phyloP scores from a whole-genome alignment of 2,113 vertebrate genomes.

The Sapajus apella region DNA sequence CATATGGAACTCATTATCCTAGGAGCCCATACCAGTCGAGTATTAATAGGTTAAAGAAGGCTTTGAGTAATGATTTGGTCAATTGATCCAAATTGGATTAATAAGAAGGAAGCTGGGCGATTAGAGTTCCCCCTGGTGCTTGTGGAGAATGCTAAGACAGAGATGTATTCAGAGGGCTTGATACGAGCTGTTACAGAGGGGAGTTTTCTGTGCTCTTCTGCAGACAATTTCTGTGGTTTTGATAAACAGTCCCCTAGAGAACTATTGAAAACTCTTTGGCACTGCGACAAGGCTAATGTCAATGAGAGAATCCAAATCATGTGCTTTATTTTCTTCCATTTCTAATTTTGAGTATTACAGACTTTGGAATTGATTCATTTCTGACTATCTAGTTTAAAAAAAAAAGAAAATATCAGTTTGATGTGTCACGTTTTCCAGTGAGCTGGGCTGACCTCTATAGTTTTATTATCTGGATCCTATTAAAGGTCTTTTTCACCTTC shows the following conservation, averaged over 20 bases:
- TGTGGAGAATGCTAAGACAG: background rate
- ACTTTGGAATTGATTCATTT: slow-evolving; percentile 33
- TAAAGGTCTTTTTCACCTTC: background rate
- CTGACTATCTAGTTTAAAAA: background rate
- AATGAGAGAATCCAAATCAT: background rate
- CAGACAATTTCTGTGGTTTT: background rate
- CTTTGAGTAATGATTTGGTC: slow-evolving; percentile 49
- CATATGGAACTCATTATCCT: slow-evolving; percentile 46
- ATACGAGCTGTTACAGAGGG: background rate
- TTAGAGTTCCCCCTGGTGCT: background rate
- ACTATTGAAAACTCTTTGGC: background rate
- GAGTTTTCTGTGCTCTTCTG: background rate
- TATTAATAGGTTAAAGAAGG: slow-evolving; percentile 32
- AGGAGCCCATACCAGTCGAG: background rate
- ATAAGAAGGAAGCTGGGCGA: slow-evolving; percentile 30
- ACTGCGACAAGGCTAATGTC: slow-evolving; percentile 33
- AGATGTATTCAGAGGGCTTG: background rate
- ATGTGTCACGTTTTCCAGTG: background rate
- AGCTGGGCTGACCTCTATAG: background rate
- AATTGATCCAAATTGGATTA: slow-evolving; percentile 66
- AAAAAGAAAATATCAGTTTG: background rate
- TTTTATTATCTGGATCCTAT: background rate
- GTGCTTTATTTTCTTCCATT: background rate
- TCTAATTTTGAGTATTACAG: background rate
- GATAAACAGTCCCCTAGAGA: slow-evolving; percentile 36